Base-by-base conservation (phyloP, 2,888 invertebrate species). In the Latrodectus hesperus region DNA sequence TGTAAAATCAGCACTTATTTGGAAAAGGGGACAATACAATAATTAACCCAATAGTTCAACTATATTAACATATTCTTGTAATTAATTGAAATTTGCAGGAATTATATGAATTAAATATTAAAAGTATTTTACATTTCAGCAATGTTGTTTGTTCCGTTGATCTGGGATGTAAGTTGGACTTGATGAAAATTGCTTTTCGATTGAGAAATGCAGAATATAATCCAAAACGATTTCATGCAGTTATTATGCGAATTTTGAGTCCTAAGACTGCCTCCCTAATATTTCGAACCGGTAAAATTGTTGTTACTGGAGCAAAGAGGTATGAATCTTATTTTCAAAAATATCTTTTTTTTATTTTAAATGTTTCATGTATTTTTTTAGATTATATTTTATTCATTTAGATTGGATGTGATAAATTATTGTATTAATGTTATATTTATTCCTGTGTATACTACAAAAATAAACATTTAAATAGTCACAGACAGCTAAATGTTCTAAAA, bases 201-300 rank as follows among this genome's bases (percentile, higher is more conserved):
- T 93, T 94, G 6, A 91, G 94, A 89, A 94, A 94, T 92, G 94
- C 94, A 26, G 94, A 94, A 90, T 94, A 94, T 90, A 94, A 94
- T 90, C 94, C 94, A n/a, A 94, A 94, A 90, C 93, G 94, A 81
- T 94, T 94, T 91, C 93, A 93, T 88, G 94, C 94, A 52, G 94
- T 94, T 49, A 94, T 94, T 80, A 94, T 94, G 94, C 91, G 94
- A 85, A 94, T 94, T 82, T 91, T 94, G 74, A 93, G 94, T 64
- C 94, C 94, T 1, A 90, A 94, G 83, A 94, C 94, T n/a, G 94
- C 94, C 17, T 93, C 94, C 22, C 91, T 94, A 6, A 94, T 94
- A 49, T 94, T 94, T 90, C 93, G 93, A 77, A 93, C 93, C 49
- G 94, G 94, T 3, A 94, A 94, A 91, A 94, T 94, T 93, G 94